Evolutionary conservation across 2,113 vertebrate species (phyloP), one percentile per base, ranked within the genome.

Genomic region (Egretta garzetta): DNA sequence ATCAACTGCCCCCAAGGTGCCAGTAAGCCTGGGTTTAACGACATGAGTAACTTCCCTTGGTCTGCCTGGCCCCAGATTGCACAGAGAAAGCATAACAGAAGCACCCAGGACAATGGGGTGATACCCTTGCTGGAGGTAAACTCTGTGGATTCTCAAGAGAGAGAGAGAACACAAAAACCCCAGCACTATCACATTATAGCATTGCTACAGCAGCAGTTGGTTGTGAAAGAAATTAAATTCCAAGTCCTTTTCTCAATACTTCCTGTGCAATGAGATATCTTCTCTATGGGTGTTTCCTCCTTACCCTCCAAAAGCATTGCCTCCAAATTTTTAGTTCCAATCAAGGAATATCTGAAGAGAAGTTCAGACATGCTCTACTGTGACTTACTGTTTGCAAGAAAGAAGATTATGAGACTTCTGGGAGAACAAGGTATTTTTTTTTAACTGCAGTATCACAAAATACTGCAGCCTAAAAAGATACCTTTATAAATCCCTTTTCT

Each of bases 91-190:
- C 12, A 10, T 8, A 17, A 55, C 0, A 71, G 27, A 71, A 55
- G 20, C 43, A 95, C 12, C 33, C 4, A 43, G 23, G 43, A 84
- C 50, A 45, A 22, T 1, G 7, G 8, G 88, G 30, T 0, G 1
- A 56, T 6, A 53, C 4, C 19, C 33, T 43, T 50, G 24, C 33
- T 28, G 15, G 2, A 68, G 24, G 10, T 1, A 88, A 79, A 8
- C 41, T 52, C 53, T 79, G 14, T 27, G 35, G 13, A 53, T 66
- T 79, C 62, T 80, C 53, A 88, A 62, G 21, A 86, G 60, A 75
- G 2, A 0, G 6, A 62, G 7, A 59, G 26, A 62, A 64, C 1
- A 45, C 2, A 41, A 33, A 76, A 70, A 62, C 4, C 0, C 17
- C 37, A 59, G 30, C 10, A 8, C 19, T 41, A 58, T 33, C 37